Base-by-base conservation (phyloP, 2,113 vertebrate genomes). In the Hylia prasina region DNA sequence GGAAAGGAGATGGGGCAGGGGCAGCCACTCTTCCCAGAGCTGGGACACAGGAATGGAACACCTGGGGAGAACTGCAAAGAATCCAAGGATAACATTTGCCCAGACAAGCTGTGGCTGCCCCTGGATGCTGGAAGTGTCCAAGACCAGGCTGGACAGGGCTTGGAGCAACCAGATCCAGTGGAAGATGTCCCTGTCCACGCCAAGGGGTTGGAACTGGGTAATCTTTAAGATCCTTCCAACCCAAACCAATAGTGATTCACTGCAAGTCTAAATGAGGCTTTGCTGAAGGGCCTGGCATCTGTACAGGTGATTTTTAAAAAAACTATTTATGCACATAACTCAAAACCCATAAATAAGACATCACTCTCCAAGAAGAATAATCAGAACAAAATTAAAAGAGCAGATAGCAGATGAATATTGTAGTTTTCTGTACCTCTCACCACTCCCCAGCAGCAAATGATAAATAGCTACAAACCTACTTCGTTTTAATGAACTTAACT, bases 301-400 rank as follows among this genome's bases (percentile, higher is more conserved):
- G 24, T 25, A 87, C 35, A 23, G 25, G 85, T 80, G 69, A 71
- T 75, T 70, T 57, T n/a, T 71, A 83, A 30, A 69, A 85, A 56
- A 71, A 23, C 82, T 96, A 88, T 96, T 96, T 96, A 95, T 76
- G 90, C 37, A 16, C n/a, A 8, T 80, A 82, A 91, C 78, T 92
- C 39, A 3, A 39, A 16, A 47, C 72, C 31, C 93, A 92, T 95
- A 96, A 96, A 98, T 97, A 96, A 98, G 97, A 95, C 45, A 94
- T 80, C 70, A 53, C 79, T 94, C 77, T 88, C 54, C 84, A 71
- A 69, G 76, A 94, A 87, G 75, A 86, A 58, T 72, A 84, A 91
- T 30, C 47, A 57, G 86, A 97, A 92, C 58, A 81, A 96, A 96
- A 95, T 90, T 92, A 53, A 37, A 75, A 87, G 63, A 77, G 57